phyloP scores from a whole-genome alignment of 2,797 vertebrate genomes.

The Gymnocypris eckloni region DNA sequence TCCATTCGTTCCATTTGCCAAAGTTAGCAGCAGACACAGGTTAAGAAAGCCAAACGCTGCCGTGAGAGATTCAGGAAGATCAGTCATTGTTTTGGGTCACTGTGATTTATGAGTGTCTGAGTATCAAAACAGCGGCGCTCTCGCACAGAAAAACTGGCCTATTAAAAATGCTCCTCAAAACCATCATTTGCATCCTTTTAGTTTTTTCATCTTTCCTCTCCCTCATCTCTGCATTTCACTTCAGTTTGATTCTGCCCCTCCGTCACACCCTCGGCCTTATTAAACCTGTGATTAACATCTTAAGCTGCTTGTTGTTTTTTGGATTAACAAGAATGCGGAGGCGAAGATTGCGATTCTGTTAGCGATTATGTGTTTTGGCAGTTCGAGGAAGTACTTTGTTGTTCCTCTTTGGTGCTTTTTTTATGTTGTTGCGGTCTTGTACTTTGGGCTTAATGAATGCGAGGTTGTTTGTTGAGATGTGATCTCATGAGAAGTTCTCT shows the following conservation, averaged over 20 bases:
- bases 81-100: conserved; percentile 52
- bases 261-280: conserved; percentile 33
- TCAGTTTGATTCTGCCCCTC: conserved; percentile 19
- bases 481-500: conserved; percentile 44
- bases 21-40: conserved; percentile 48
- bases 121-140: conserved; percentile 41
- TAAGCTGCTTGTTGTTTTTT: conserved; percentile 37
- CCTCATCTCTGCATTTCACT: neutral
- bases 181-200: conserved; percentile 20
- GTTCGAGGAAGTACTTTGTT: conserved; percentile 1
- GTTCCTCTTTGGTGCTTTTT: conserved; percentile 20
- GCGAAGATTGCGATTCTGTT: conserved; percentile 28
- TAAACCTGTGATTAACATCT: conserved; percentile 52
- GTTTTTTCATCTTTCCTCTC: conserved; percentile 24
- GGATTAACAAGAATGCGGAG: conserved; percentile 35
- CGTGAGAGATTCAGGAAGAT: conserved; percentile 44
- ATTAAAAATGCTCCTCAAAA: conserved; percentile 33
- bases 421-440: neutral
- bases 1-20: conserved; percentile 56
- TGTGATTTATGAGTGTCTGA: conserved; percentile 54
- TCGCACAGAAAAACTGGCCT: conserved; percentile 25
- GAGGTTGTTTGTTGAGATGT: conserved; percentile 42
- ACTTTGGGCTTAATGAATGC: conserved; percentile 41
- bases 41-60: conserved; percentile 48
- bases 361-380: conserved; percentile 31